Evolutionary conservation across 2,888 invertebrate species (phyloP).

Genomic region (Pachycephus smyrnensis): DNA sequence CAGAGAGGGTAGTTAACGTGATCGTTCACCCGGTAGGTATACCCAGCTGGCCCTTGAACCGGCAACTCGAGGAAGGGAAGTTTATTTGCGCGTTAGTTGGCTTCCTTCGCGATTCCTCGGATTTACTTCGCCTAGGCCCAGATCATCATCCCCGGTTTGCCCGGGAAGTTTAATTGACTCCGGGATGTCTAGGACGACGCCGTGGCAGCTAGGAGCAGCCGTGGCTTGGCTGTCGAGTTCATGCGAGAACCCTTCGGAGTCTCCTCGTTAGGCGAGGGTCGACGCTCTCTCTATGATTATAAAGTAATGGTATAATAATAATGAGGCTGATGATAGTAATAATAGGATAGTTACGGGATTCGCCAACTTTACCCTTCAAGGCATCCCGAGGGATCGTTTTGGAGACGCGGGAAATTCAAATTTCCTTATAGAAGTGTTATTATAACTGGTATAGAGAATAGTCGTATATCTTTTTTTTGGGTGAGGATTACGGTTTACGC

Average conservation of each 20-base stretch:
- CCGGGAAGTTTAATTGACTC: not conserved
- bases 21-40: not conserved
- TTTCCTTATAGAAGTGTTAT: not conserved
- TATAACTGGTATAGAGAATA: not conserved
- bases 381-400: not conserved
- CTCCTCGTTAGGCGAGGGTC: not conserved
- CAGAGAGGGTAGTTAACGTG: not conserved
- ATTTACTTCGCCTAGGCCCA: not conserved
- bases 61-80: not conserved
- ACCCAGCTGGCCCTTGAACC: not conserved
- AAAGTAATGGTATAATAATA: not conserved
- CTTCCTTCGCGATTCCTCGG: not conserved
- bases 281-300: not conserved
- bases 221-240: not conserved
- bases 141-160: not conserved
- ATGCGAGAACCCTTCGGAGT: not conserved
- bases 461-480: not conserved
- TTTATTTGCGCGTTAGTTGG: not conserved
- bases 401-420: not conserved
- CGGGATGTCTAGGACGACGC: not conserved
- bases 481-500: rapidly evolving
- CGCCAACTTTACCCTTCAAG: not conserved
- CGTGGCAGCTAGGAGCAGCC: not conserved
- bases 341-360: not conserved
- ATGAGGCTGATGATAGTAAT: not conserved